phyloP scores from a whole-genome alignment of 2,888 invertebrate species.

The Standfussiana lucernea region DNA sequence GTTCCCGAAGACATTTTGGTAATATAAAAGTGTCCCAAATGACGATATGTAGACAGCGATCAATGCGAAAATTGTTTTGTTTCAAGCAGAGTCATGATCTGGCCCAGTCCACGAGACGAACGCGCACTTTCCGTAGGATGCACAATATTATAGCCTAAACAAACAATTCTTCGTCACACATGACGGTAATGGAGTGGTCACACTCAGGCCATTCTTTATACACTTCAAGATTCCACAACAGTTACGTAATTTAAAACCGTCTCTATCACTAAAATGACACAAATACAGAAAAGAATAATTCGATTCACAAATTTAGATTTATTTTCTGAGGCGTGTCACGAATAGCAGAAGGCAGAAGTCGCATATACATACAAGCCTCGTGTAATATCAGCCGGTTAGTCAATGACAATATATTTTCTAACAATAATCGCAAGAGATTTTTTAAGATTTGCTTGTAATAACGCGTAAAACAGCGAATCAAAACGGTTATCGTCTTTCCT shows the following conservation, averaged over 20 bases:
- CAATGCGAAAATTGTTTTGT: slow-evolving; percentile 89
- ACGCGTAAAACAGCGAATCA: slow-evolving; percentile 85
- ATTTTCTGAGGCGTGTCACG: slow-evolving; percentile 91
- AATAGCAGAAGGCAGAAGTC: slow-evolving; percentile 90
- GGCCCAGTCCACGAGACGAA: slow-evolving; percentile 87
- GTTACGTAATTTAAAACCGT: slow-evolving; percentile 90
- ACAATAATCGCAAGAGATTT: slow-evolving; percentile 86
- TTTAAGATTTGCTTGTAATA: slow-evolving; percentile 81
- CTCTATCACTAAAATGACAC: slow-evolving; percentile 89
- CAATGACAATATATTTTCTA: slow-evolving; percentile 90
- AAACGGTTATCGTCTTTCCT: slow-evolving; percentile 83
- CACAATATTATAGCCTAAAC: slow-evolving; percentile 90
- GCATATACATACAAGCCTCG: slow-evolving; percentile 91
- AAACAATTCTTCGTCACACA: slow-evolving; percentile 91
- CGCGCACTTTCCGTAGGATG: slow-evolving; percentile 88
- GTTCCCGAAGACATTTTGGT: slow-evolving; percentile 94
- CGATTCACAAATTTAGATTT: slow-evolving; percentile 90
- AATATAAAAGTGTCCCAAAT: slow-evolving; percentile 89
- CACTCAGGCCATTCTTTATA: slow-evolving; percentile 90
- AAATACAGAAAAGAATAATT: slow-evolving; percentile 88
- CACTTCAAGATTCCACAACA: slow-evolving; percentile 90
- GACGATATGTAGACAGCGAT: slow-evolving; percentile 88
- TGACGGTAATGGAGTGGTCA: slow-evolving; percentile 90
- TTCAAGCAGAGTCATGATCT: slow-evolving; percentile 90
- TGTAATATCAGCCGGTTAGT: slow-evolving; percentile 91